Evolutionary conservation across 1,140 invertebrate genomes (phyloP).

Genomic region (Trichomalopsis sarcophagae): DNA sequence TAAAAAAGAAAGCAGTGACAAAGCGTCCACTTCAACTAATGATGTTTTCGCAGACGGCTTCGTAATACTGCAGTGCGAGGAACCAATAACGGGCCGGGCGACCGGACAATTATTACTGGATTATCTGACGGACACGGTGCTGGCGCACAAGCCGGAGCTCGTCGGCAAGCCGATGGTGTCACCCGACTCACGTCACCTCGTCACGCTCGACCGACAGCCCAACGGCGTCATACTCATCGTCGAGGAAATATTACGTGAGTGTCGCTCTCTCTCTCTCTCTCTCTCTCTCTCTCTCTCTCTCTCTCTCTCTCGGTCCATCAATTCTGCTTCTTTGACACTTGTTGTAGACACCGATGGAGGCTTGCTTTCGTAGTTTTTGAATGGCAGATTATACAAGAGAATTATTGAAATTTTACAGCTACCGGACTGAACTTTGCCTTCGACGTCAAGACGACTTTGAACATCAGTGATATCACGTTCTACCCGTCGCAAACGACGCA

Average conservation of each 20-base stretch:
- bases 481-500: slow-evolving; percentile 85
- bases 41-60: slow-evolving; percentile 79
- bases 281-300: too few relatives aligned
- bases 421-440: slow-evolving; percentile 82
- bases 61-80: slow-evolving; percentile 83
- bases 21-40: too few relatives aligned
- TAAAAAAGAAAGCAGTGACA: too few relatives aligned
- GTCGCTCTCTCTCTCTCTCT: not conserved
- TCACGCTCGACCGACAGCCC: slow-evolving; percentile 80
- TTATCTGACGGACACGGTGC: slow-evolving; percentile 85
- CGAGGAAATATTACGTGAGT: slow-evolving; percentile 80
- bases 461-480: slow-evolving; percentile 86
- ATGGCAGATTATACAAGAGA: too few relatives aligned
- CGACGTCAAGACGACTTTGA: slow-evolving; percentile 86
- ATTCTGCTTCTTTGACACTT: not conserved
- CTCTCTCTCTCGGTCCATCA: not conserved
- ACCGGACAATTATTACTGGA: slow-evolving; percentile 85
- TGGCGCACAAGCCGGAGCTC: slow-evolving; percentile 80
- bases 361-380: too few relatives aligned
- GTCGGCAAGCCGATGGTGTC: slow-evolving; percentile 82
- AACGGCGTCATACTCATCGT: slow-evolving; percentile 83
- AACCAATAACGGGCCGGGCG: slow-evolving; percentile 78
- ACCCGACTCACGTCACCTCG: slow-evolving; percentile 83
- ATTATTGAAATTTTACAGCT: slow-evolving; percentile 67
- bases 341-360: not conserved